Percentiles rank a stretch among this genome's conserved stretches.
phyloP scores from a whole-genome alignment of 1,140 invertebrate genomes.

The Drosophila rhopaloa region DNA sequence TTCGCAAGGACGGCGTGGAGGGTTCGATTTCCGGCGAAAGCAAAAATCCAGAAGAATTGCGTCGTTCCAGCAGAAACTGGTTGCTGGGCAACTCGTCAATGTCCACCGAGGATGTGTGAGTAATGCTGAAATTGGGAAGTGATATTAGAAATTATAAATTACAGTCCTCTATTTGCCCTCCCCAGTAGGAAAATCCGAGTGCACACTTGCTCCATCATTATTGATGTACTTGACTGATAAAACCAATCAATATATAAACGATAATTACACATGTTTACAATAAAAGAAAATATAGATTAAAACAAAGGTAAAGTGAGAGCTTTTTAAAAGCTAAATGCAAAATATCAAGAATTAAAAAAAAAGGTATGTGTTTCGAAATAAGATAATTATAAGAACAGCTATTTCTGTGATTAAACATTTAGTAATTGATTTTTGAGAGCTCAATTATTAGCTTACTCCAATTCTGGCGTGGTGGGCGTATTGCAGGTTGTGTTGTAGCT shows the following conservation, averaged over 20 bases:
- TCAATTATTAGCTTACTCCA: conserved; percentile 85
- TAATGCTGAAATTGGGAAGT: conserved; percentile 43
- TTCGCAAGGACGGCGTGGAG: conserved; percentile 69
- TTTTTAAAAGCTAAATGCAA: background rate
- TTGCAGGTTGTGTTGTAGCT: conserved; percentile 83
- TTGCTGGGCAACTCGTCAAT: conserved; percentile 86
- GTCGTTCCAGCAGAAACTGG: conserved; percentile 87
- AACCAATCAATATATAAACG: conserved; percentile 1
- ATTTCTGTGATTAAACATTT: background rate
- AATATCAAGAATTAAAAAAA: background rate
- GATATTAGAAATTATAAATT: background rate
- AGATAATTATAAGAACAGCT: background rate
- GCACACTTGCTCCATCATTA: conserved; percentile 3
- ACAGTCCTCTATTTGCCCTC: background rate
- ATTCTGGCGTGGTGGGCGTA: conserved; percentile 88
- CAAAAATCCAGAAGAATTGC: conserved; percentile 91
- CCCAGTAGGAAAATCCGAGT: background rate
- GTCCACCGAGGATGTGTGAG: conserved; percentile 89
- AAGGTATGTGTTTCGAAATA: too few species aligned
- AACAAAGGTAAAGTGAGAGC: background rate
- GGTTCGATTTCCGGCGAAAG: conserved; percentile 90
- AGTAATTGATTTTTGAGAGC: too few species aligned
- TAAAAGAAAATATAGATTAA: background rate
- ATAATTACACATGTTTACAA: conserved; percentile 5
- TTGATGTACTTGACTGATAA: conserved; percentile 9